Conservation (phyloP, 2,113 vertebrate genomes). For the Elachura formosa region DNA sequence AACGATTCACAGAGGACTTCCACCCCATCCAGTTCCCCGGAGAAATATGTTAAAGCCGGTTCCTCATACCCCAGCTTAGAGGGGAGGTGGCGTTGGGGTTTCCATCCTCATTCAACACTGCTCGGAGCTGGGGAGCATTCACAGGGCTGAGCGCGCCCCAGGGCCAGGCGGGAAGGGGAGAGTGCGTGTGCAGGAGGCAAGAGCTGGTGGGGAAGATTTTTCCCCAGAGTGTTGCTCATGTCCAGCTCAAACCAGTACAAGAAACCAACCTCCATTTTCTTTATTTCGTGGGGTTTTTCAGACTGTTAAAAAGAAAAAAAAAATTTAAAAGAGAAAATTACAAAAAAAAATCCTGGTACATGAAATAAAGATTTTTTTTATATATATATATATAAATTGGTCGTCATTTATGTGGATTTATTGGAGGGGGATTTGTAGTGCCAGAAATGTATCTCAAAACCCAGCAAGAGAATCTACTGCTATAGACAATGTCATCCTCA, state of each 20-base stretch:
- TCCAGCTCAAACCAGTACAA: constrained; percentile 72
- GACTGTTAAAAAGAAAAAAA: constrained; percentile 82
- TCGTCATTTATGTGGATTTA: constrained; percentile 51
- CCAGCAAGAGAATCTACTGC: neutral
- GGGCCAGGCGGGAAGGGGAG: neutral
- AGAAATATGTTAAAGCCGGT: neutral
- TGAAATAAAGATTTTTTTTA: constrained; percentile 81
- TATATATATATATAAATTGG: constrained; percentile 62
- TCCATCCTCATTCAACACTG: neutral
- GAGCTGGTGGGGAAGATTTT: constrained; percentile 40
- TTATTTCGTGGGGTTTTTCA: constrained; percentile 76
- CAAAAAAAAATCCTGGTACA: constrained; percentile 79
- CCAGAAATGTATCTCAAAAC: neutral
- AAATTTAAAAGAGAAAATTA: constrained; percentile 78
- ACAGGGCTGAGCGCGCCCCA: neutral
- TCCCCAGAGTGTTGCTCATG: constrained; percentile 60
- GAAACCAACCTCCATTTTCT: constrained; percentile 74
- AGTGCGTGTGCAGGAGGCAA: neutral
- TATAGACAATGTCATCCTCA: neutral
- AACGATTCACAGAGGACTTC: neutral
- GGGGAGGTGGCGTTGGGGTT: neutral
- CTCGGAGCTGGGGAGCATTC: constrained; percentile 1
- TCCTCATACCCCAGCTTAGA: neutral
- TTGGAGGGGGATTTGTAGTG: neutral
- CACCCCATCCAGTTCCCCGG: neutral